Conservation (phyloP, 2,113 vertebrate species). For the Heteronetta atricapilla region DNA sequence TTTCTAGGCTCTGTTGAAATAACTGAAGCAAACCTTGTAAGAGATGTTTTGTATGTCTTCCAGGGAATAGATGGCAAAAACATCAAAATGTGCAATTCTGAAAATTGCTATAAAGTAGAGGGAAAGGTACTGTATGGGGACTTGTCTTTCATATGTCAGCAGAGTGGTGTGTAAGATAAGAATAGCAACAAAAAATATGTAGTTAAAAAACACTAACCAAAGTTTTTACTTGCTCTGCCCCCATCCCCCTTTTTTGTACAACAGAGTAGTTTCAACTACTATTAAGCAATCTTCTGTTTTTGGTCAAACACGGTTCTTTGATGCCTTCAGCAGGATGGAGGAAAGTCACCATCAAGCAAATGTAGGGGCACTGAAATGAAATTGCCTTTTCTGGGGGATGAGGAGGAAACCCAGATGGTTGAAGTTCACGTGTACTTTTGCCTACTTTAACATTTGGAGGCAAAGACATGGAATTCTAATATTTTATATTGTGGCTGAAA, state of each 20-base stretch:
- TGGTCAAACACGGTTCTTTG: background rate
- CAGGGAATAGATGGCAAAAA: conserved; percentile 97
- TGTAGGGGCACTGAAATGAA: background rate
- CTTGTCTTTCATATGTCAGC: background rate
- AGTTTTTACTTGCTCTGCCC: background rate
- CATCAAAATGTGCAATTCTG: conserved; percentile 91
- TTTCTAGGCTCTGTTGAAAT: conserved; percentile 82
- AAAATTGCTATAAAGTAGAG: conserved; percentile 94
- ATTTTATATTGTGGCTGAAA: background rate
- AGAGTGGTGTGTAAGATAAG: background rate
- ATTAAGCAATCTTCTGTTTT: too few species aligned
- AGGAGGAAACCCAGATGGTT: background rate
- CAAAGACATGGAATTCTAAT: background rate
- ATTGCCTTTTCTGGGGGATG: background rate
- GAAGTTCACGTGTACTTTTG: background rate
- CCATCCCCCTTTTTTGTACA: background rate
- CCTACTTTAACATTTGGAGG: background rate
- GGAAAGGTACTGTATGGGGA: conserved; percentile 82
- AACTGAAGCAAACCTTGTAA: conserved; percentile 87
- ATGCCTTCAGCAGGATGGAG: background rate
- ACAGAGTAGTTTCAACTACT: background rate
- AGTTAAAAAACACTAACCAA: background rate
- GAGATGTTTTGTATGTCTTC: conserved; percentile 97
- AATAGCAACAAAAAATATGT: background rate
- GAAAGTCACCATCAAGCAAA: background rate